Base-by-base conservation (phyloP, 1,140 invertebrate species). In the Sycophaga agraensis region DNA sequence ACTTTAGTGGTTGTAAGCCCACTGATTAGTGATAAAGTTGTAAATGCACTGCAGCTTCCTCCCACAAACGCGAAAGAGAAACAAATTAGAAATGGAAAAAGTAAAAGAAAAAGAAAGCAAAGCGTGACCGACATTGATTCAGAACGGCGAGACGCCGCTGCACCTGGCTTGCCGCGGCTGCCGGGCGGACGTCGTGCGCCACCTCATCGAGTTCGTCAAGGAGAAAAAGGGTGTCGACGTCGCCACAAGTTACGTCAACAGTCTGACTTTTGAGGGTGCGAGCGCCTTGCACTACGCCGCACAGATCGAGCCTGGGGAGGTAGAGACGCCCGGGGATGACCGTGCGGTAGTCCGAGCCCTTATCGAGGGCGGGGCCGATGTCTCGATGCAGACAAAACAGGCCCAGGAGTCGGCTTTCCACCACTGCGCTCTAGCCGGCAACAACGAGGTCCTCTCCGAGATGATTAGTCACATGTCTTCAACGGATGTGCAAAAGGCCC, bases 131-230 rank as follows among this genome's bases (percentile, higher is more conserved):
- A n/a, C n/a, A n/a, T n/a, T n/a, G n/a, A n/a, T n/a, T 12, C 50
- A 97, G 94, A 91, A 87, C 69, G 96, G 96, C n/a, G 96, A 98
- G 82, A 97, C 94, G 0, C 91, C 95, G 0, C 81, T 99, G 17
- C 96, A 98, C 75, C 85, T 96, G 71, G 94, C 95, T 2, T 93
- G 92, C 66, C 80, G 89, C 51, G 88, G 89, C 59, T 96, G 94
- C 65, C 87, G 91, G 60, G 86, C 94, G 4, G 90, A 94, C 57
- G 90, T 97, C 16, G 91, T 96, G 0, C 83, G 86, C 19, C 88
- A 94, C 65, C 79, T 98, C 19, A 89, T 97, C 42, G 85, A 90
- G 49, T 94, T 94, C 64, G 91, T 95, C 0, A 92, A 90, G 70
- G 85, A 86, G 26, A 86, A 85, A 45, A 87, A 88, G 67, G 89